Base-by-base conservation (phyloP, 1,140 invertebrate genomes). In the Calephelis virginiensis region DNA sequence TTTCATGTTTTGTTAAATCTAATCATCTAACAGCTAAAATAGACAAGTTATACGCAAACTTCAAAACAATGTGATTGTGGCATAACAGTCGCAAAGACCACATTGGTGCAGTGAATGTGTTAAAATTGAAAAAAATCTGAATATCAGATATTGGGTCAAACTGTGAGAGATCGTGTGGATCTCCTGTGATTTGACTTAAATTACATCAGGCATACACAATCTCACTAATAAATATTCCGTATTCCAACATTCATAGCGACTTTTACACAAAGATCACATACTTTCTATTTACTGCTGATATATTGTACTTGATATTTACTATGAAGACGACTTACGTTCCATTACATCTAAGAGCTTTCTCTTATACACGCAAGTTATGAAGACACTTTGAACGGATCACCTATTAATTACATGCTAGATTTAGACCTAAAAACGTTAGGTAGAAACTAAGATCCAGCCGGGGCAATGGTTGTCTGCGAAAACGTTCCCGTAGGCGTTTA, bases 141-240 rank as follows among this genome's bases (percentile, higher is more conserved):
- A 56, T 56, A 37, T 56, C 50, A 56, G 50, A 56, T 28, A 56
- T 10, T 2, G 50, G 13, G 14, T 50, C 13, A 9, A 14, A 14
- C 17, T 53, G 9, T 17, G 9, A 53, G 14, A 56, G 37, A 56
- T 56, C 6, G 12, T 56, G 14, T 56, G 50, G 1, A 56, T 28
- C 17, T 8, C 50, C 6, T 17, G 9, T 28, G 17, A 56, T 28
- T 56, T 56, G 5, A 56, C 50, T 28, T 56, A 56, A 56, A 28
- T 43, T 28, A 56, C 28, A 28, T 56, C 50, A 56, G 50, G 50
- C 50, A 28, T 56, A 56, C 50, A 56, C 17, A 28, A 28, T 56
- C 50, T 56, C 50, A 56, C 50, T 56, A 56, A 56, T 56, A 37
- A 56, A 56, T 56, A 56, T 56, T 56, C 14, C 6, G 28, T 56